phyloP scores from a whole-genome alignment of 2,797 vertebrate genomes.

The Limosa lapponica region DNA sequence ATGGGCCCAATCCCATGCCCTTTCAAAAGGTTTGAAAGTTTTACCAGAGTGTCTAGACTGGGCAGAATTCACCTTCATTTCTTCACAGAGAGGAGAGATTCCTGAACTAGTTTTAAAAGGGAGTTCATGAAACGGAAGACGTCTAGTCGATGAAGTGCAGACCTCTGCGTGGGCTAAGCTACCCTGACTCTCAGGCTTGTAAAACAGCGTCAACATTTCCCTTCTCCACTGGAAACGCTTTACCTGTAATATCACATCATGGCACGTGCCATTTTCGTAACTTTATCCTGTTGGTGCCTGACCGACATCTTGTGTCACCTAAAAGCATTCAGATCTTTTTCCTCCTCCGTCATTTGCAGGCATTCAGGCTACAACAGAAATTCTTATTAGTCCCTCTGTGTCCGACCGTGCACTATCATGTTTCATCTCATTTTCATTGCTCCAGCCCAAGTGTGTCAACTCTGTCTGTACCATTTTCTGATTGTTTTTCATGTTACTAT shows the following conservation, averaged over 20 bases:
- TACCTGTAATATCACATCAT: not conserved
- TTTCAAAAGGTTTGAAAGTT: not conserved
- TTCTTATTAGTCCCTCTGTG: accelerated
- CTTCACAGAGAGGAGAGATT: not conserved
- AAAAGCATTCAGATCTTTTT: not conserved
- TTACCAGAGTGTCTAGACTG: not conserved
- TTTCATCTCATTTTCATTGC: not conserved
- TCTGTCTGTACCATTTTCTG: not conserved
- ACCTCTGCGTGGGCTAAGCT: not conserved
- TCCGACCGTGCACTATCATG: accelerated
- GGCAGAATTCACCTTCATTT: not conserved
- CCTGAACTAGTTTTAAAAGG: not conserved
- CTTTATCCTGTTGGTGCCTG: accelerated
- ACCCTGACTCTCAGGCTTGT: not conserved
- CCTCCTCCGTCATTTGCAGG: not conserved
- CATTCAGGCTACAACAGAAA: not conserved
- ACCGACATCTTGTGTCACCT: not conserved
- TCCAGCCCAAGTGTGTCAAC: not conserved
- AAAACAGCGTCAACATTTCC: not conserved
- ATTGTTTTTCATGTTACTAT: accelerated
- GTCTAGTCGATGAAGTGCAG: not conserved
- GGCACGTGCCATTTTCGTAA: not conserved
- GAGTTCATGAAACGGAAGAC: not conserved
- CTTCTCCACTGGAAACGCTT: constrained; percentile 7
- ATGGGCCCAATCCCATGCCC: not conserved